These are phyloP conservation scores for Xenentodon cancila DNA, from an alignment of 2,797 vertebrate species.

Conservation along the genomic window DNA sequence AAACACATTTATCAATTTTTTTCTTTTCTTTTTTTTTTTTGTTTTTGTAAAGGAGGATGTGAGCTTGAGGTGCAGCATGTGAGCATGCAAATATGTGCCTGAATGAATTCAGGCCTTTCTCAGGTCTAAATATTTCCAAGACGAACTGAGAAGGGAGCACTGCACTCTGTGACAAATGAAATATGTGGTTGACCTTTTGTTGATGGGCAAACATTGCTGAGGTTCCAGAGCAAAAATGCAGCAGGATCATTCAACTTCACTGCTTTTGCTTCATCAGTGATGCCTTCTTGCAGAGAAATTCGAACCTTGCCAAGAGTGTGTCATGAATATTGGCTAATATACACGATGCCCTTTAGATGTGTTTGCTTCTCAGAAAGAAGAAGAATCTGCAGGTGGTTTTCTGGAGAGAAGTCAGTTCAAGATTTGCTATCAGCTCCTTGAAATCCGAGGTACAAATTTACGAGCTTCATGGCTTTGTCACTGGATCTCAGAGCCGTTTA, in stretches of 20 bases:
- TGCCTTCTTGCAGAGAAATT: conserved; percentile 12
- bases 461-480: neutral
- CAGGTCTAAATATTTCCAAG: conserved; percentile 22
- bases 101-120: conserved; percentile 23
- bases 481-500: conserved; percentile 3
- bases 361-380: conserved; percentile 22
- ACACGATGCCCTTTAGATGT: conserved; percentile 31
- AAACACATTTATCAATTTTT: conserved; percentile 70
- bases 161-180: conserved; percentile 53
- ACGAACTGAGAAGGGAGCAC: conserved; percentile 21
- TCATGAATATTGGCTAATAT: conserved; percentile 19
- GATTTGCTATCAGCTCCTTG: conserved; percentile 28
- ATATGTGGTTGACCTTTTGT: conserved; percentile 59
- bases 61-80: conserved; percentile 19
- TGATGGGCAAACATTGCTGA: conserved; percentile 59
- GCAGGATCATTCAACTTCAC: conserved; percentile 19
- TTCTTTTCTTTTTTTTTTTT: conserved; percentile 27
- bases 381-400: conserved; percentile 36
- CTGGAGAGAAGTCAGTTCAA: conserved; percentile 11
- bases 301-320: conserved; percentile 41
- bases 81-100: conserved; percentile 23
- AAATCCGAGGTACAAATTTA: conserved; percentile 26
- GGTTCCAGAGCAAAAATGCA: conserved; percentile 57
- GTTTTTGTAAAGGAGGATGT: conserved; percentile 43
- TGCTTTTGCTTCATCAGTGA: conserved; percentile 52